Base-by-base conservation (phyloP, 2,113 vertebrate genomes). In the Xenopus laevis region DNA sequence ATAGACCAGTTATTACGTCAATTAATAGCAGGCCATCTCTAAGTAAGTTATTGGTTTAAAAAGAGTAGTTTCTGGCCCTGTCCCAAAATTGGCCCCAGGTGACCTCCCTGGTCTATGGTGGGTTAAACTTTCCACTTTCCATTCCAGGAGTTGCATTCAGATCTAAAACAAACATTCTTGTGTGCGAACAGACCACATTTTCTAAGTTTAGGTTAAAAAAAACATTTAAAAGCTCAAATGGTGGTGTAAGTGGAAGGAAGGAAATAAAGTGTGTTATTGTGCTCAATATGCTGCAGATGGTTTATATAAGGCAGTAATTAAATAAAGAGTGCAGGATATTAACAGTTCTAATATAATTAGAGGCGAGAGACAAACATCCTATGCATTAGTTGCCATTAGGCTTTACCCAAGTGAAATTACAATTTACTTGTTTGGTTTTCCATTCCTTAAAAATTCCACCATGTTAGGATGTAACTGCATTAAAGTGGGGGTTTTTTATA, bases 271-370 rank as follows among this genome's bases (percentile, higher is more conserved):
- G 33, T 16, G 50, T 16, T 52, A 47, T n/a, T 53, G 11, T 53
- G 50, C n/a, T 68, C 66, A 59, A 45, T 60, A 45, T 60, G n/a
- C 21, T 45, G 30, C 68, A 46, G 68, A 71, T 71, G 68, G 23
- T 27, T 27, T 27, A 27, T 27, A 27, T 1, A 4, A 27, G 4
- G 30, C 17, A 7, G 27, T 71, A 71, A 71, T 46, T 15, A 71
- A 46, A 11, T 59, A 71, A 44, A 69, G 67, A 69, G 21, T 23
- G 59, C 20, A 2, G 18, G 33, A 13, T 7, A 71, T 71, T 57
- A 59, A 71, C 57, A 53, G 21, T 30, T 12, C 59, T 59, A 71
- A 59, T 59, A 44, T 21, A 70, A 71, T 58, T 45, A 71, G 55
- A 69, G 55, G 4, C 46, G 33, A 60, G 20, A 46, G 11, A 57